These are phyloP conservation scores for Balanococcus diminutus DNA, from an alignment of 2,888 invertebrate species.

Conservation along the genomic window DNA sequence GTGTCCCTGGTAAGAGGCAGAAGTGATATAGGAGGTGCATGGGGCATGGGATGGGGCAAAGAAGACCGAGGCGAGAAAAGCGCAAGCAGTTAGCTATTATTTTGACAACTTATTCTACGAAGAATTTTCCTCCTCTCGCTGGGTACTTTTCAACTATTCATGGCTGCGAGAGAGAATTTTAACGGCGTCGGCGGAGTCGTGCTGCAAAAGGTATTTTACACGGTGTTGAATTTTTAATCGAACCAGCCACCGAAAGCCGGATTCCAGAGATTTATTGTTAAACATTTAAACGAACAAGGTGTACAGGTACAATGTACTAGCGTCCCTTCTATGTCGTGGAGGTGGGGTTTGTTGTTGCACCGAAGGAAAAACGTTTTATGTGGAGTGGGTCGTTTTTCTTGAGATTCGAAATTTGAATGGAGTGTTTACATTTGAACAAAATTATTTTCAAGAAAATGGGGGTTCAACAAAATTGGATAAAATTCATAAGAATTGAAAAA, in stretches of 20 bases:
- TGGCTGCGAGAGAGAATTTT: constrained; percentile 23
- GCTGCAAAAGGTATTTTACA: constrained; percentile 6
- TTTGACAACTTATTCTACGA: constrained; percentile 17
- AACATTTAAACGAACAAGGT: constrained; percentile 20
- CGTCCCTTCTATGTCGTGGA: not conserved
- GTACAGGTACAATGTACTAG: not conserved
- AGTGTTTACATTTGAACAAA: too few relatives aligned
- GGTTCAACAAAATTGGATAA: too few relatives aligned
- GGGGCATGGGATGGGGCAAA: not conserved
- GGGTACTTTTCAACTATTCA: constrained; percentile 36
- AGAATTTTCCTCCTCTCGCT: not conserved
- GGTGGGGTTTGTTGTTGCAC: not conserved
- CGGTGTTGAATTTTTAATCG: constrained; percentile 37
- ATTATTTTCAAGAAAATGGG: too few relatives aligned
- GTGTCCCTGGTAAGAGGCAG: not conserved
- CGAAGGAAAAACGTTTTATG: not conserved
- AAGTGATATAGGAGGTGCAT: too few relatives aligned
- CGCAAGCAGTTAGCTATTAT: not conserved
- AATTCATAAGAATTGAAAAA: too few relatives aligned
- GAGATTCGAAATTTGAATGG: too few relatives aligned
- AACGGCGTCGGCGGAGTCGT: not conserved
- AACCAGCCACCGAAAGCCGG: not conserved
- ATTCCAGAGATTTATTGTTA: constrained; percentile 8
- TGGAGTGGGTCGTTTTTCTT: not conserved
- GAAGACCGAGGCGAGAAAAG: not conserved